Percentiles rank a stretch among this genome's conserved stretches.
Evolutionary conservation across 2,113 vertebrate species (phyloP).

Genomic region (Corythornis cristatus): DNA sequence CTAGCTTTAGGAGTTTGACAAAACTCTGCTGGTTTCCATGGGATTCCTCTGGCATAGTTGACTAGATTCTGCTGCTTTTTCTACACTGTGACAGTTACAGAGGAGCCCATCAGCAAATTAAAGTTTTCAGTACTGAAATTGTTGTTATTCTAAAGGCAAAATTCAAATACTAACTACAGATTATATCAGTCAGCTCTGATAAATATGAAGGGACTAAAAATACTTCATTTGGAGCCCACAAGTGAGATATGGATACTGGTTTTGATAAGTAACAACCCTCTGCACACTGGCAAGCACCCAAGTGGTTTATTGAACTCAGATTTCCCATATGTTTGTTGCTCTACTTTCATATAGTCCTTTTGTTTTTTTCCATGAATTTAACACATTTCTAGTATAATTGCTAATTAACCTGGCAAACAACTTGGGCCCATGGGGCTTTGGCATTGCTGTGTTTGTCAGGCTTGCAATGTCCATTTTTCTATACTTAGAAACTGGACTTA

Average conservation of each 20-base stretch:
- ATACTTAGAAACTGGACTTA: not conserved
- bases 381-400: not conserved
- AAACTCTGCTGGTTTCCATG: slow-evolving; percentile 16
- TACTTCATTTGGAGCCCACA: slow-evolving; percentile 36
- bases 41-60: not conserved
- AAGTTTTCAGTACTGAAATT: not conserved
- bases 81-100: not conserved
- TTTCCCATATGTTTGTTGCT: slow-evolving; percentile 10
- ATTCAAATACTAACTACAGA: not conserved
- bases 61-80: not conserved
- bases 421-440: not conserved
- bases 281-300: slow-evolving; percentile 8
- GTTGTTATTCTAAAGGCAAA: not conserved
- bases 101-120: not conserved
- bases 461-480: not conserved
- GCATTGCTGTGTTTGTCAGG: not conserved
- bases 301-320: slow-evolving; percentile 44
- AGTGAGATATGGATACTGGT: slow-evolving; percentile 49
- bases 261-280: slow-evolving; percentile 37
- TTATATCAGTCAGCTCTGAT: slow-evolving; percentile 26
- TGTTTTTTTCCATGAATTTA: slow-evolving; percentile 23
- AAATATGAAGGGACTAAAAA: slow-evolving; percentile 56
- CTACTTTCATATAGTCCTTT: slow-evolving; percentile 10
- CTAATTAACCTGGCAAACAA: slow-evolving; percentile 35
- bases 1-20: not conserved